These are phyloP conservation scores for Drosophila meridiana DNA, from an alignment of 2,888 invertebrate species.

Conservation along the genomic window DNA sequence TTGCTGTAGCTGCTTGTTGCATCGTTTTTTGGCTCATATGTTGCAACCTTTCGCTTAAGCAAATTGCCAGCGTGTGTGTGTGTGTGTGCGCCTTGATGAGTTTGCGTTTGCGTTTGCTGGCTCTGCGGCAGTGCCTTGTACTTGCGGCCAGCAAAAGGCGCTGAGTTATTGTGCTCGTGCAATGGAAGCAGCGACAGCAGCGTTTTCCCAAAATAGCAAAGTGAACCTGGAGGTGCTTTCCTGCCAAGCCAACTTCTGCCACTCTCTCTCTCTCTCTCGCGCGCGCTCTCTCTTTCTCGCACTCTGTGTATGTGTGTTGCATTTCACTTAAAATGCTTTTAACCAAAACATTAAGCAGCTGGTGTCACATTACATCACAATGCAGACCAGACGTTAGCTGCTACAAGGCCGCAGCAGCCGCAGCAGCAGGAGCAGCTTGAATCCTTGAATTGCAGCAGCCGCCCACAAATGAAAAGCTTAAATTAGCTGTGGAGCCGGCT, in stretches of 20 bases:
- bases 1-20: slow-evolving; percentile 45
- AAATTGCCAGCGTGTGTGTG: slow-evolving; percentile 63
- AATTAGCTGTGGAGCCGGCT: slow-evolving; percentile 38
- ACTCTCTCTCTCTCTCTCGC: neutral
- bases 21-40: slow-evolving; percentile 63
- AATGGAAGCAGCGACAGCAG: slow-evolving; percentile 30
- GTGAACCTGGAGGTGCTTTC: slow-evolving; percentile 39
- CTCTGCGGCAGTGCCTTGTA: slow-evolving; percentile 35
- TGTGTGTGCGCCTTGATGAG: slow-evolving; percentile 47
- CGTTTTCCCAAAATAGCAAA: slow-evolving; percentile 44
- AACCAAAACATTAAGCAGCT: slow-evolving; percentile 81
- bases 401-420: slow-evolving; percentile 35
- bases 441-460: slow-evolving; percentile 1
- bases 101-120: slow-evolving; percentile 42
- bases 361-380: slow-evolving; percentile 78
- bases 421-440: slow-evolving; percentile 1
- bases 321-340: slow-evolving; percentile 80
- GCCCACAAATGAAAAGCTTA: slow-evolving; percentile 55
- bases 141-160: slow-evolving; percentile 57
- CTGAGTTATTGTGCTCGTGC: slow-evolving; percentile 54
- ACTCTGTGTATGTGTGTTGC: slow-evolving; percentile 48
- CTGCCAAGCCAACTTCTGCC: slow-evolving; percentile 6
- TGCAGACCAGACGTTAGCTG: slow-evolving; percentile 45
- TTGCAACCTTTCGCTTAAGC: slow-evolving; percentile 71
- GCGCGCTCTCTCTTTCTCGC: neutral